These are phyloP conservation scores for Eptatretus atami DNA, from an alignment of 2,797 vertebrate species.

Conservation along the genomic window DNA sequence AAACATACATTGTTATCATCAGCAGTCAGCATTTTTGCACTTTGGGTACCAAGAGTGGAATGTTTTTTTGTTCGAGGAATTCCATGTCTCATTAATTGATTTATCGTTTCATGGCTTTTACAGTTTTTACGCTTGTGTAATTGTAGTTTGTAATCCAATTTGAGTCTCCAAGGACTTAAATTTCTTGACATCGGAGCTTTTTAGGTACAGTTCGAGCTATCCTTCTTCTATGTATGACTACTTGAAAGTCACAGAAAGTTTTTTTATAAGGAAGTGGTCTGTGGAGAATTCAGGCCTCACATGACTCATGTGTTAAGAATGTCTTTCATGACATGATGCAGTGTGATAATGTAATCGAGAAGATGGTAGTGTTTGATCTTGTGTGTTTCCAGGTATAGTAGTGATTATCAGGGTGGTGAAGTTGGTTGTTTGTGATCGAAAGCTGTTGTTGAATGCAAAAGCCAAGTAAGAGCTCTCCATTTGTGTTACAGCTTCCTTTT, in stretches of 20 bases:
- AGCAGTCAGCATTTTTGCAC: neutral
- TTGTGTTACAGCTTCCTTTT: neutral
- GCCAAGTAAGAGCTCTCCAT: neutral
- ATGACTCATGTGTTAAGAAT: neutral
- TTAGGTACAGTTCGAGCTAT: neutral
- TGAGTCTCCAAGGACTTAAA: neutral
- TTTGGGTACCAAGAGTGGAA: neutral
- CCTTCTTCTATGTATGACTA: neutral
- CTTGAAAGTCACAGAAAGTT: neutral
- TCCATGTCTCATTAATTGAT: neutral
- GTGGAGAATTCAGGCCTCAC: neutral
- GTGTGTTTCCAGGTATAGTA: neutral
- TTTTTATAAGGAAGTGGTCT: neutral
- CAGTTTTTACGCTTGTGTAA: neutral
- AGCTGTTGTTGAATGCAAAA: neutral
- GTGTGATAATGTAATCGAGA: neutral
- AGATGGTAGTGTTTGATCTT: neutral
- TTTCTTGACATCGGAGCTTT: neutral
- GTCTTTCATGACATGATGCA: neutral
- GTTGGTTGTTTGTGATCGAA: neutral
- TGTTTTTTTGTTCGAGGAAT: neutral
- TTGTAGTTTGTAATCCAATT: neutral
- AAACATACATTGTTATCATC: neutral
- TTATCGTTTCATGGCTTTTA: neutral
- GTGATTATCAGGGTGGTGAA: slow-evolving; percentile 3